These are phyloP conservation scores for Neosilurus mollespiculum DNA, from an alignment of 2,797 vertebrate species.

Conservation along the genomic window DNA sequence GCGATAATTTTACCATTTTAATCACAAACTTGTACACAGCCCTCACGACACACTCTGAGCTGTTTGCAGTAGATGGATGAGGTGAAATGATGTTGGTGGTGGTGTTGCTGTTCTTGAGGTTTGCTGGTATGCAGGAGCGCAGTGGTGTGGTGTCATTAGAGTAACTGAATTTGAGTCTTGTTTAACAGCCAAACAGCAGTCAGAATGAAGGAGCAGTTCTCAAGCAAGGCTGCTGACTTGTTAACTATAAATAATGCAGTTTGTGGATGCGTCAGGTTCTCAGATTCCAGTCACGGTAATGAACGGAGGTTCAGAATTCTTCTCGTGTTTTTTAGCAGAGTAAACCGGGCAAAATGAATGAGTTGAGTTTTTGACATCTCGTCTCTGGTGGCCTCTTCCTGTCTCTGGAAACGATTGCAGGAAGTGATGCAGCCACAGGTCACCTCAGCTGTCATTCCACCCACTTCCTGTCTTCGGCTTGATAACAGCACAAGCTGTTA, in stretches of 20 bases:
- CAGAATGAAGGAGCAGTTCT: conserved; percentile 7
- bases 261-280: background rate
- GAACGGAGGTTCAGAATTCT: background rate
- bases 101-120: conserved; percentile 33
- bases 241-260: background rate
- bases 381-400: conserved; percentile 41
- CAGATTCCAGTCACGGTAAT: background rate
- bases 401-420: conserved; percentile 17
- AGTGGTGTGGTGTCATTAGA: conserved; percentile 58
- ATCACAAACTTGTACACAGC: background rate
- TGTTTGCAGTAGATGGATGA: background rate
- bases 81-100: conserved; percentile 22
- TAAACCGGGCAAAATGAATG: background rate
- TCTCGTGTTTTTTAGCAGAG: background rate
- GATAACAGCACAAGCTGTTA: background rate
- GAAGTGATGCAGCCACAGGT: conserved; percentile 37
- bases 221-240: conserved; percentile 27
- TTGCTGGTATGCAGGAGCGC: conserved; percentile 41
- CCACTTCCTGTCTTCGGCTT: conserved; percentile 7
- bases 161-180: conserved; percentile 50
- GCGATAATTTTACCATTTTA: background rate
- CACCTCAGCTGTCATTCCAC: conserved; percentile 1
- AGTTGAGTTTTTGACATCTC: background rate
- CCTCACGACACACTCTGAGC: background rate
- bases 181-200: conserved; percentile 8